Evolutionary conservation across 2,888 invertebrate genomes (phyloP).

Genomic region (Synergus japonicus): DNA sequence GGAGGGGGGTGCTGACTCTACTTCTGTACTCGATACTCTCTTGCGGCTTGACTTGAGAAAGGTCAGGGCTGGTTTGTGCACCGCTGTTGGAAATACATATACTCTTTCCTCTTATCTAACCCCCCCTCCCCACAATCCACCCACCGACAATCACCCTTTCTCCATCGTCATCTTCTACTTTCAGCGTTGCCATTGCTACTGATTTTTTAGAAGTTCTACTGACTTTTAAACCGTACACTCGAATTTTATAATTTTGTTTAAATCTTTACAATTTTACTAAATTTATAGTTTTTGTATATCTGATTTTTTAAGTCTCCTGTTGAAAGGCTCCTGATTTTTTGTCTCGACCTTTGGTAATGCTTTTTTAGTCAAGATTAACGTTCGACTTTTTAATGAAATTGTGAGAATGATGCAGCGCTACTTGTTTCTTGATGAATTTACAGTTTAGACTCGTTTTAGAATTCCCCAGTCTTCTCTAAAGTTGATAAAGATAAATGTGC

Average conservation of each 20-base stretch:
- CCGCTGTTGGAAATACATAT: background rate
- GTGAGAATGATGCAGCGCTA: background rate
- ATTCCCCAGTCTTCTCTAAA: background rate
- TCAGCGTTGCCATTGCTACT: too few relatives aligned
- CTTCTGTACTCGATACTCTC: background rate
- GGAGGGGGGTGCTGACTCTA: background rate
- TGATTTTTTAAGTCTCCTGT: too few relatives aligned
- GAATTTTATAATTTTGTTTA: too few relatives aligned
- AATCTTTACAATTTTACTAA: too few relatives aligned
- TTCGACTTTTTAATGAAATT: background rate
- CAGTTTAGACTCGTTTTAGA: background rate
- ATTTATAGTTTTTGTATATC: too few relatives aligned
- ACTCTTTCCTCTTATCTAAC: background rate
- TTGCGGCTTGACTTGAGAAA: background rate
- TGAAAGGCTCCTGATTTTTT: too few relatives aligned
- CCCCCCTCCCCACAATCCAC: too few relatives aligned
- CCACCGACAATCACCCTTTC: too few relatives aligned
- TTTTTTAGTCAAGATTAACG: background rate
- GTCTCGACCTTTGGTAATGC: too few relatives aligned
- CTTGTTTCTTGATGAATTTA: background rate
- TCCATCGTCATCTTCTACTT: too few relatives aligned
- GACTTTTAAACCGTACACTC: too few relatives aligned
- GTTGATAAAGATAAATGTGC: slow-evolving; percentile 17
- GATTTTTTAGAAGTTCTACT: too few relatives aligned
- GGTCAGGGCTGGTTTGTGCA: background rate